Percentiles rank a stretch among this genome's conserved stretches.
Conservation (phyloP, 2,797 vertebrate species). For the Oreonectes daqikongensis region DNA sequence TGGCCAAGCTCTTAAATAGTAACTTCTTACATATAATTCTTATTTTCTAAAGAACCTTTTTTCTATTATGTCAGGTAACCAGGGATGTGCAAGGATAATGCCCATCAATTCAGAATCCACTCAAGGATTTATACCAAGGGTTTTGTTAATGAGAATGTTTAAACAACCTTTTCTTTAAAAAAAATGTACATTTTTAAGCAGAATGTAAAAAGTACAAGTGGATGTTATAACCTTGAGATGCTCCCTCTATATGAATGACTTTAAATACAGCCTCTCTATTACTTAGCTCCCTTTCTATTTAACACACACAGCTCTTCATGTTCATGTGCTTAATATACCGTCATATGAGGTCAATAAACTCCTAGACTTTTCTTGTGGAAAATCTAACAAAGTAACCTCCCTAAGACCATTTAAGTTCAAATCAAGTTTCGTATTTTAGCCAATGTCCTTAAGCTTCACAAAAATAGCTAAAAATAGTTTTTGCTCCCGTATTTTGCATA, state of each 20-base stretch:
- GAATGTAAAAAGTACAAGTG: neutral
- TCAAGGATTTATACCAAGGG: neutral
- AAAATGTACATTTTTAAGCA: too few species aligned
- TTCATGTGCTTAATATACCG: neutral
- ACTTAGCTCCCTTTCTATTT: neutral
- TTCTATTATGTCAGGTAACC: neutral
- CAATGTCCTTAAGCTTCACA: neutral
- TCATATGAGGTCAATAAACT: neutral
- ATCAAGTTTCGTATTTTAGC: neutral
- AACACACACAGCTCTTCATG: neutral
- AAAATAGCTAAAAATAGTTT: too few species aligned
- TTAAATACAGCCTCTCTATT: neutral
- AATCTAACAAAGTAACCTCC: too few species aligned
- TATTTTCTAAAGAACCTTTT: neutral
- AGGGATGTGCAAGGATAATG: neutral
- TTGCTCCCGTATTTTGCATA: too few species aligned
- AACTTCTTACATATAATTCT: neutral
- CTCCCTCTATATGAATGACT: neutral
- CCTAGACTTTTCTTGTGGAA: neutral
- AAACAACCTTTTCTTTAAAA: neutral
- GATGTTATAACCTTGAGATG: slow-evolving; percentile 12
- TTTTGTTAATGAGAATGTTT: neutral
- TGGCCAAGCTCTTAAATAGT: neutral
- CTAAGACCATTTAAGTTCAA: too few species aligned
- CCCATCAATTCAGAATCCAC: neutral